A percentile compares a stretch with the other conserved stretches of the same genome.
phyloP scores from a whole-genome alignment of 2,797 vertebrate species.

The Cirrhinus molitorella region DNA sequence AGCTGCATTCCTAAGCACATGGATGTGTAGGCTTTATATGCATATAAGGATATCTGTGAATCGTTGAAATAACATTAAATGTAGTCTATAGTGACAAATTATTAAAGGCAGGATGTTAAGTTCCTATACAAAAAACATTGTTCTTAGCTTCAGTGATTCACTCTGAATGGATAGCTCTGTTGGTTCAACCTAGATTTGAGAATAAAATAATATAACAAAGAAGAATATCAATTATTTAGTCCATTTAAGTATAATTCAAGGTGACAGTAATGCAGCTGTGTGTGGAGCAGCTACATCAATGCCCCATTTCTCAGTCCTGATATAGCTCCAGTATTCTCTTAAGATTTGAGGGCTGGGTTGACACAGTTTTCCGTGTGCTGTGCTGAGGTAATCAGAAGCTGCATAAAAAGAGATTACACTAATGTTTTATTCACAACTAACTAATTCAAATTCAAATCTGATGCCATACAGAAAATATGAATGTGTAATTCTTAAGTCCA shows the following conservation, averaged over 20 bases:
- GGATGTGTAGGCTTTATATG: neutral
- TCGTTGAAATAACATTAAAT: neutral
- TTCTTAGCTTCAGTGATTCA: neutral
- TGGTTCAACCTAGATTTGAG: neutral
- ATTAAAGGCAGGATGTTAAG: neutral
- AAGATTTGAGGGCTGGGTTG: slow-evolving; percentile 59
- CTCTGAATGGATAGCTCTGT: neutral
- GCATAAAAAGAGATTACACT: slow-evolving; percentile 16
- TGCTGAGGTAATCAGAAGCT: slow-evolving; percentile 38
- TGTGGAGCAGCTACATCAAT: slow-evolving; percentile 58
- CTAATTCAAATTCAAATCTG: neutral
- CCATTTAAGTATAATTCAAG: slow-evolving; percentile 15
- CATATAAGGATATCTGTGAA: neutral
- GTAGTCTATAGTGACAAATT: neutral
- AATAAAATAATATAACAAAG: neutral
- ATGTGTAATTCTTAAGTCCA: neutral
- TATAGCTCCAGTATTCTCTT: slow-evolving; percentile 59
- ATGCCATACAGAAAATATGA: neutral
- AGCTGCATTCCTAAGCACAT: slow-evolving; percentile 2
- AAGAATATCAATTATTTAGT: neutral
- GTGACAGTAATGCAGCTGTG: neutral
- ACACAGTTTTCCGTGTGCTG: slow-evolving; percentile 58
- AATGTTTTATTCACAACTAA: slow-evolving; percentile 45
- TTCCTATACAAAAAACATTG: neutral
- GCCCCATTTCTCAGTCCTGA: slow-evolving; percentile 72